A percentile compares a stretch with the other conserved stretches of the same genome.
These are phyloP conservation scores for Pelodytes ibericus DNA, from an alignment of 2,797 vertebrate species.

Conservation along the genomic window DNA sequence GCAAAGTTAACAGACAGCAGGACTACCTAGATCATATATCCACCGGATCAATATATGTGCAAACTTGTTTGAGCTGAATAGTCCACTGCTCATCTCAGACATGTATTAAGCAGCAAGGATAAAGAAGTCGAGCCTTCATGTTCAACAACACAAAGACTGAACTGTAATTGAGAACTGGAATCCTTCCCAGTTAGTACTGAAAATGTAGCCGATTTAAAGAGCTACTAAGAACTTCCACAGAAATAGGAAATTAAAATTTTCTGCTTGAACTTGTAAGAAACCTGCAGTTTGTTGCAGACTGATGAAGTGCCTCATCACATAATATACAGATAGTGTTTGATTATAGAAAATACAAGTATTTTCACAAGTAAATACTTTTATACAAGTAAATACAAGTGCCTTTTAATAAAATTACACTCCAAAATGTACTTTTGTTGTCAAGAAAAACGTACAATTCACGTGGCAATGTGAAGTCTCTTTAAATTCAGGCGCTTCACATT, in stretches of 20 bases:
- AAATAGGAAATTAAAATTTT: conserved; percentile 4
- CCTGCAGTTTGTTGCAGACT: conserved; percentile 4
- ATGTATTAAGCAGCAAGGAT: conserved; percentile 62
- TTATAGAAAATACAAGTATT: conserved; percentile 17
- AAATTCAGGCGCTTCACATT: conserved; percentile 53
- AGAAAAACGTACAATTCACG: conserved; percentile 62
- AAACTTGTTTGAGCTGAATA: conserved; percentile 61
- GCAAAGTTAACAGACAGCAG: conserved; percentile 67
- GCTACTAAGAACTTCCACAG: conserved; percentile 22
- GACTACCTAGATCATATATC: conserved; percentile 60
- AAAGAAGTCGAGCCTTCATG: conserved; percentile 60
- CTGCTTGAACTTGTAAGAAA: conserved; percentile 3
- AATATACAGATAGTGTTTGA: neutral
- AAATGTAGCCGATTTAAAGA: conserved; percentile 60
- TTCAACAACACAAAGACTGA: conserved; percentile 62
- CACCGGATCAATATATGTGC: conserved; percentile 61
- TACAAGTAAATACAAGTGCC: too few species aligned
- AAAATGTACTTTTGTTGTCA: conserved; percentile 62
- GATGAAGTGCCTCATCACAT: neutral
- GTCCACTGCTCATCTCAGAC: conserved; percentile 61
- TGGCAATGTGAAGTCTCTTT: conserved; percentile 64
- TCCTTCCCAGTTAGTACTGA: conserved; percentile 28
- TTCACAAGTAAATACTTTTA: too few species aligned
- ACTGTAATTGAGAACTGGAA: conserved; percentile 43
- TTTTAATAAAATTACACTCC: conserved; percentile 60